A percentile compares a stretch with the other conserved stretches of the same genome.
These are phyloP conservation scores for Hirtodrosophila confusa DNA, from an alignment of 2,888 invertebrate genomes.

Conservation along the genomic window DNA sequence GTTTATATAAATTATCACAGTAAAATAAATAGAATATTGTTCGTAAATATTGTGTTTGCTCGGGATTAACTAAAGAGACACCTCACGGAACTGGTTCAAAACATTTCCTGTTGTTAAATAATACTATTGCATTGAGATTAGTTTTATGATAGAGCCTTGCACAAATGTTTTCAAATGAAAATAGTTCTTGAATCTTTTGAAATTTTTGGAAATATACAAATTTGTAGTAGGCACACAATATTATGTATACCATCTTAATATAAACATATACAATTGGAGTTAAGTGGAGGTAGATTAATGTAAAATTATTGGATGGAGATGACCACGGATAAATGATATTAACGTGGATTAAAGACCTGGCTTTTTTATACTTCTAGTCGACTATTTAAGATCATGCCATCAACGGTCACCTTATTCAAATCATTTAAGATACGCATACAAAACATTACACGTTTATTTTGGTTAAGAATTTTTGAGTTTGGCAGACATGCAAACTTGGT, in stretches of 20 bases:
- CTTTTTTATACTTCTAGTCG: too few relatives aligned
- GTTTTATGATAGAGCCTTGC: conserved; percentile 14
- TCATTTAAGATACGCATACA: too few relatives aligned
- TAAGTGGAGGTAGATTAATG: conserved; percentile 32
- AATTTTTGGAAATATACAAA: too few relatives aligned
- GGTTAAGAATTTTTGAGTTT: too few relatives aligned
- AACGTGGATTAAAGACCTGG: background rate
- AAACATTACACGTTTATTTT: too few relatives aligned
- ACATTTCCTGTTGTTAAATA: conserved; percentile 31
- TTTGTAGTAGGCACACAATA: too few relatives aligned
- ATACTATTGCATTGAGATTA: conserved; percentile 55
- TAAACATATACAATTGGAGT: background rate
- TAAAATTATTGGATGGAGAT: background rate
- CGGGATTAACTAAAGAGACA: conserved; percentile 38
- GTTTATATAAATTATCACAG: conserved; percentile 77
- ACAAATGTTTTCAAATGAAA: too few relatives aligned
- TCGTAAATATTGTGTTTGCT: conserved; percentile 42
- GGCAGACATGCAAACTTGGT: too few relatives aligned
- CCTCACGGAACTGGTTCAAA: conserved; percentile 11
- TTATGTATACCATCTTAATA: too few relatives aligned
- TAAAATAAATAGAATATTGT: conserved; percentile 75
- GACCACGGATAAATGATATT: background rate
- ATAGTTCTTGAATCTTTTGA: too few relatives aligned
- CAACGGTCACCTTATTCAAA: too few relatives aligned
- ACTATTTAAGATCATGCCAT: too few relatives aligned